Percentiles rank a stretch among this genome's conserved stretches.
Conservation (phyloP, 2,888 invertebrate species). For the Machimus atricapillus region DNA sequence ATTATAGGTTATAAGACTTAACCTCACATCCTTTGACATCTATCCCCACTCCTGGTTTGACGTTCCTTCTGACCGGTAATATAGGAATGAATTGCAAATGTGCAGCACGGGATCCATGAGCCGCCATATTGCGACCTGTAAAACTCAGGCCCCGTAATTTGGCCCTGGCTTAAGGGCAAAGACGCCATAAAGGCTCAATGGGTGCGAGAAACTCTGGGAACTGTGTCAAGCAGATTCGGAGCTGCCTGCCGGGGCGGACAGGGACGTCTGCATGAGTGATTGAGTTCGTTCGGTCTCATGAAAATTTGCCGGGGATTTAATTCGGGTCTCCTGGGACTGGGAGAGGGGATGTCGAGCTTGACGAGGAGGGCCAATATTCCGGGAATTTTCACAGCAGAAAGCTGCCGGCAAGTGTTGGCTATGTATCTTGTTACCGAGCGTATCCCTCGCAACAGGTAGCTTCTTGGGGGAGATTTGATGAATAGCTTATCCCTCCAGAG, state of each 20-base stretch:
- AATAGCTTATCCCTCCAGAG: neutral
- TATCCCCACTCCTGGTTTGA: neutral
- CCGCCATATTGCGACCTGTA: neutral
- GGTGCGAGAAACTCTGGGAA: neutral
- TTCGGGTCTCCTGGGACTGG: neutral
- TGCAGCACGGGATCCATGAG: neutral
- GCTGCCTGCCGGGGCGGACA: neutral
- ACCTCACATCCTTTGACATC: neutral
- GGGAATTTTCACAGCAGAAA: neutral
- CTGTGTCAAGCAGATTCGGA: neutral
- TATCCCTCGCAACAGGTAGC: neutral
- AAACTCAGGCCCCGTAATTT: neutral
- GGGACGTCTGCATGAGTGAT: neutral
- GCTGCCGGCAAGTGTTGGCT: neutral
- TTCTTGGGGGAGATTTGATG: neutral
- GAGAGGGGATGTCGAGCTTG: neutral
- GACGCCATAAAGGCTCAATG: neutral
- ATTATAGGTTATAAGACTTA: neutral
- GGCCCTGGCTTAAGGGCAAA: neutral
- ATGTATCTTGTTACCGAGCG: neutral
- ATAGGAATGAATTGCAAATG: neutral
- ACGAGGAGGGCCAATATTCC: neutral
- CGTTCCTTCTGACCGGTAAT: neutral
- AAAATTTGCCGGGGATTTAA: neutral
- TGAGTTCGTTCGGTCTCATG: neutral